Evolutionary conservation across 2,797 vertebrate species (phyloP).

Genomic region (Falco cherrug): DNA sequence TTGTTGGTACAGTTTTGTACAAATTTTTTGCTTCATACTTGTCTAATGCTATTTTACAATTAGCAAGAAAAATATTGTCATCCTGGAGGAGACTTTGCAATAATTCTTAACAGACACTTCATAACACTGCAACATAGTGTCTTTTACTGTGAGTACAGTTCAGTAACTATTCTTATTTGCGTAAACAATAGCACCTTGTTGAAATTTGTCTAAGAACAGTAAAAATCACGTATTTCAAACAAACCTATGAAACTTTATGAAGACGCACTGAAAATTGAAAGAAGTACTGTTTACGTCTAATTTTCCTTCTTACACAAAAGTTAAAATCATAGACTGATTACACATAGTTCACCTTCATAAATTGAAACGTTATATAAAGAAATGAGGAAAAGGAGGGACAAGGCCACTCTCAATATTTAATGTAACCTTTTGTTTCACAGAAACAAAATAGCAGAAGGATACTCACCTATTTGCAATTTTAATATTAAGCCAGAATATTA

Average conservation of each 20-base stretch:
- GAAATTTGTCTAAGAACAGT: not conserved
- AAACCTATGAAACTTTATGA: not conserved
- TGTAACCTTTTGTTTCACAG: not conserved
- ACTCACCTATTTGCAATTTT: not conserved
- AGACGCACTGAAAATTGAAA: not conserved
- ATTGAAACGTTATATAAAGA: not conserved
- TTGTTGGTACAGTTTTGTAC: not conserved
- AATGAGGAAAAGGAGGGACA: not conserved
- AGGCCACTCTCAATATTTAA: not conserved
- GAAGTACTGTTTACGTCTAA: not conserved
- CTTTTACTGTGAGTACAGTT: not conserved
- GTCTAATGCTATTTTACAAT: not conserved
- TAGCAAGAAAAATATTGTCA: not conserved
- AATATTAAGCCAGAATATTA: not conserved
- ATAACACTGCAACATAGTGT: not conserved
- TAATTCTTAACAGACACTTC: not conserved
- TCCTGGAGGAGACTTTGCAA: not conserved
- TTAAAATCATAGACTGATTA: not conserved
- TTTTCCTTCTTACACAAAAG: not conserved
- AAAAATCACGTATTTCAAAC: not conserved
- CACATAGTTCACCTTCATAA: not conserved
- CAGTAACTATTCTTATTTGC: slow-evolving; percentile 1
- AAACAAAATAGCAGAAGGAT: not conserved
- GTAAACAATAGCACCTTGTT: slow-evolving; percentile 30
- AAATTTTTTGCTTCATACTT: not conserved